These are phyloP conservation scores for Antheraea mylitta DNA, from an alignment of 1,140 invertebrate species.

Conservation along the genomic window DNA sequence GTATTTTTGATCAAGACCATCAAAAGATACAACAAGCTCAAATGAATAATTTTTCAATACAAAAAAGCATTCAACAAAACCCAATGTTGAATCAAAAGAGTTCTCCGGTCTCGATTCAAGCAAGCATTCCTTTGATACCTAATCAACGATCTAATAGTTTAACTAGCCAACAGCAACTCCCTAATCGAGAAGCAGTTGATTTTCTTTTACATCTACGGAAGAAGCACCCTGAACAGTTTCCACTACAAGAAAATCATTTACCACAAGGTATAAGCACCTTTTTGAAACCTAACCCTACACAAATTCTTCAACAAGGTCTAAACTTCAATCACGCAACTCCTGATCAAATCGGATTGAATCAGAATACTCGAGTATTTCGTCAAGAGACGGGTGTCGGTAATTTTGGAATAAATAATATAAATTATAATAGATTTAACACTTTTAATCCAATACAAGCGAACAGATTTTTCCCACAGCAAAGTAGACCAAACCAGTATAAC, in stretches of 20 bases:
- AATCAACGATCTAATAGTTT: constrained; percentile 29
- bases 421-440: constrained; percentile 53
- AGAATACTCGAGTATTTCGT: constrained; percentile 67
- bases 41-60: constrained; percentile 45
- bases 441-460: constrained; percentile 51
- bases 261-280: constrained; percentile 69
- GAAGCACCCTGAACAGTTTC: constrained; percentile 70
- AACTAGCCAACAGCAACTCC: constrained; percentile 64
- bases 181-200: constrained; percentile 74
- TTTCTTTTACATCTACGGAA: constrained; percentile 68
- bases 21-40: constrained; percentile 55
- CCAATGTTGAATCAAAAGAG: constrained; percentile 53
- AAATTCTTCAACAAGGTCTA: constrained; percentile 41
- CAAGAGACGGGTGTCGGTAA: constrained; percentile 77
- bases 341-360: constrained; percentile 50
- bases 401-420: constrained; percentile 71
- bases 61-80: constrained; percentile 52
- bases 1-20: constrained; percentile 76
- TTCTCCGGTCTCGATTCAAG: constrained; percentile 71
- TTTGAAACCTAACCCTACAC: constrained; percentile 51
- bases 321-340: constrained; percentile 48
- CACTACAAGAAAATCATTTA: constrained; percentile 74
- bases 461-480: constrained; percentile 43
- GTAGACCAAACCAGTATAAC: constrained; percentile 48
- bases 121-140: constrained; percentile 72